Base-by-base conservation (phyloP, 2,888 invertebrate genomes). In the Tuberolachnus salignus region DNA sequence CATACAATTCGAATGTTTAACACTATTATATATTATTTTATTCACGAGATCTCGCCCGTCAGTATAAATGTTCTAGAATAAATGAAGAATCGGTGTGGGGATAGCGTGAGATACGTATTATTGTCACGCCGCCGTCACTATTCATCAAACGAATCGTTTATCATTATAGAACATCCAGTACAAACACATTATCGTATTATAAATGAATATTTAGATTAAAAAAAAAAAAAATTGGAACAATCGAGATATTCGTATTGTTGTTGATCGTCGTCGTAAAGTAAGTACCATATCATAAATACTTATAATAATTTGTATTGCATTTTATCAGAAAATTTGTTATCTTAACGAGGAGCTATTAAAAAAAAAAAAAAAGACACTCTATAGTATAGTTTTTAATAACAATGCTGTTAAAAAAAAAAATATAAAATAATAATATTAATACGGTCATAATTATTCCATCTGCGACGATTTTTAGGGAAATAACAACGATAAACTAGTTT, bases 381-480 rank as follows among this genome's bases (percentile, higher is more conserved):
- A n/a, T 66, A 23, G 66, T 46, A 23, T 8, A 21, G 3, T 34
- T 34, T 34, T 3, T 19, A 59, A 13, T 9, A 26, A 59, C 49
- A 72, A 49, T 61, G 34, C 49, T 72, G 72, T 61, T 59, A 49
- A 61, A 34, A 72, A 61, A 34, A 34, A 61, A 34, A 72, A 61
- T 72, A 72, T 49, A n/a, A 34, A 61, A 71, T 59, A n/a, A 70
- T 59, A 59, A 53, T 69, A 34, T 34, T 34, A n/a, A n/a, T n/a
- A n/a, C n/a, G n/a, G n/a, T n/a, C n/a, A n/a, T n/a, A n/a, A 34
- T 34, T 34, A 34, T 34, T 57, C 57, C 6, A n/a, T 71, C 23
- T 46, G 21, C 9, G 19, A 34, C 34, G 34, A 34, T 3, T 34
- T 34, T 34, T 34, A 34, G 34, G 6, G 3, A 26, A 57, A 67